A percentile compares a stretch with the other conserved stretches of the same genome.
These are phyloP conservation scores for Erpetoichthys calabaricus DNA, from an alignment of 2,797 vertebrate species.

Conservation along the genomic window DNA sequence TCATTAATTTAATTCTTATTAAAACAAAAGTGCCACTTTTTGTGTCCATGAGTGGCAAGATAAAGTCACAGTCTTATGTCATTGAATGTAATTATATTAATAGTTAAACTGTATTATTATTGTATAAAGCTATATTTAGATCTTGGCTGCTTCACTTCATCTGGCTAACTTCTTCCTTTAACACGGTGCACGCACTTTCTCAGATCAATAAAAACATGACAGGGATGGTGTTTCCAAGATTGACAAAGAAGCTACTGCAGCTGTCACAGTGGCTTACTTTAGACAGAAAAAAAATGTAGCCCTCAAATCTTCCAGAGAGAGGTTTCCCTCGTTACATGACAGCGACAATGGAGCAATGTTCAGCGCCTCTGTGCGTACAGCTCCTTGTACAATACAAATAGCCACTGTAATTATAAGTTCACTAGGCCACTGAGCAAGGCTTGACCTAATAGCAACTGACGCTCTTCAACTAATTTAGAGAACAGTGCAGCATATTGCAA, in stretches of 20 bases:
- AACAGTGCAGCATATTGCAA: slow-evolving; percentile 39
- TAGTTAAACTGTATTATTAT: no score
- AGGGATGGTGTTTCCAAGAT: slow-evolving; percentile 1
- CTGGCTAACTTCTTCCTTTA: no score
- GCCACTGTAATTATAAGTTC: slow-evolving; percentile 4
- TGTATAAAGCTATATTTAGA: no score
- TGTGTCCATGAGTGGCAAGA: no score
- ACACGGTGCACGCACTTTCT: neutral
- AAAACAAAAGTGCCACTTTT: no score
- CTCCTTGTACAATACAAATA: slow-evolving; percentile 1
- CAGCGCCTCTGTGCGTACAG: neutral
- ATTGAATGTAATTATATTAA: no score
- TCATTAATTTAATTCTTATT: no score
- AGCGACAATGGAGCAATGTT: neutral
- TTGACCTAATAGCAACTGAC: slow-evolving; percentile 44
- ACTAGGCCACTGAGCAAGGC: slow-evolving; percentile 7
- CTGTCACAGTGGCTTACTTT: slow-evolving; percentile 1
- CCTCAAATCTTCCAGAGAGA: neutral
- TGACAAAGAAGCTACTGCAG: slow-evolving; percentile 1
- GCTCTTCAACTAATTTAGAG: slow-evolving; percentile 40
- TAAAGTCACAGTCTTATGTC: no score
- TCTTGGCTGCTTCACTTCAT: no score
- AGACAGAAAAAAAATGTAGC: neutral
- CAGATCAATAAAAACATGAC: neutral
- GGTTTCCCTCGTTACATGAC: neutral